Conservation (phyloP, 2,113 vertebrate genomes). For the Corythornis vintsioides region DNA sequence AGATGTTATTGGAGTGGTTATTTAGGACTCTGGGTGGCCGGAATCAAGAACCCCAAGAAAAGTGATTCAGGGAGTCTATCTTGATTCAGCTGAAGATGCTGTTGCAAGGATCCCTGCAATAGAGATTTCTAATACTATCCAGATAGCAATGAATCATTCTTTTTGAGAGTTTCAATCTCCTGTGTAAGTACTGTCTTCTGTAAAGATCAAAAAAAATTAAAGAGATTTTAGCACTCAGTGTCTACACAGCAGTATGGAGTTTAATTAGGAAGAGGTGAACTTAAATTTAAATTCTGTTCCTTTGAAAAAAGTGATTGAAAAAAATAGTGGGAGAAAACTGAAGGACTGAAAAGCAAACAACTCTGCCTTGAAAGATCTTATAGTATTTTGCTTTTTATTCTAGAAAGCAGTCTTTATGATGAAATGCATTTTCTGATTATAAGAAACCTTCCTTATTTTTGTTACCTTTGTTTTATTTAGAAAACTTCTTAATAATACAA, state of each 20-base stretch:
- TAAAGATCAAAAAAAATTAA: background rate
- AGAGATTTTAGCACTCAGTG: accelerated
- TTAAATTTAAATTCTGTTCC: background rate
- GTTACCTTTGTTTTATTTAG: background rate
- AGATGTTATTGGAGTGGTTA: background rate
- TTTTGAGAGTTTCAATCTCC: background rate
- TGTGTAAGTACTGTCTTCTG: background rate
- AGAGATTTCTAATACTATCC: background rate
- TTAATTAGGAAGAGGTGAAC: background rate
- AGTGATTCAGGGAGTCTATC: background rate
- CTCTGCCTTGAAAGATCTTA: background rate
- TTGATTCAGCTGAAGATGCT: background rate
- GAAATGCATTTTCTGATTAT: background rate
- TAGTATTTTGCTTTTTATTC: background rate
- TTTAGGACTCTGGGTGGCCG: background rate
- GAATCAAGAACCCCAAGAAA: background rate
- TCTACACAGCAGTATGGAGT: background rate
- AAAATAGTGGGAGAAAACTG: background rate
- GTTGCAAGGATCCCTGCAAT: background rate
- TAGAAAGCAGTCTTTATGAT: background rate
- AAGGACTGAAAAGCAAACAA: background rate
- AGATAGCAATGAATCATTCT: background rate
- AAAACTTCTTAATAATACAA: background rate
- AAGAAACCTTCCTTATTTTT: background rate
- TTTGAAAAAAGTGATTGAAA: background rate